These are phyloP conservation scores for Acrocephalus arundinaceus DNA, from an alignment of 2,113 vertebrate species.

Conservation along the genomic window DNA sequence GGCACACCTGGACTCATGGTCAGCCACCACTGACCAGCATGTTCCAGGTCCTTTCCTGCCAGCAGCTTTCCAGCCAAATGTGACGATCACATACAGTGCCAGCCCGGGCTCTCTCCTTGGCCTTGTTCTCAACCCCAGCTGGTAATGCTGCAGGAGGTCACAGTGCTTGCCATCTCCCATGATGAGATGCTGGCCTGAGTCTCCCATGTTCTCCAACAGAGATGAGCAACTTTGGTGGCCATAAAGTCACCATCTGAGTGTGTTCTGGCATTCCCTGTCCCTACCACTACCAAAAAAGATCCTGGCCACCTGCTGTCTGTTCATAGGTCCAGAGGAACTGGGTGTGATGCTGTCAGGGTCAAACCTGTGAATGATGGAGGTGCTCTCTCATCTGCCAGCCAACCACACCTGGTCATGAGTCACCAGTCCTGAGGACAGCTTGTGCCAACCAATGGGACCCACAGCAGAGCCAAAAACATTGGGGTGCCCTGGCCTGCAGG, in stretches of 20 bases:
- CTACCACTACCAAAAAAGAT: background rate
- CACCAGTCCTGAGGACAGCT: background rate
- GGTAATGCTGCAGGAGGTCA: accelerated
- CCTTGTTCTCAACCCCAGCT: background rate
- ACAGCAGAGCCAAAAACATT: background rate
- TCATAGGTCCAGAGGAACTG: background rate
- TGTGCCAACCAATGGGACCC: background rate
- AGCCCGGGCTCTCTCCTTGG: background rate
- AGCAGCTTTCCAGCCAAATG: background rate
- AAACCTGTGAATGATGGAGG: background rate
- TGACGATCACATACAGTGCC: background rate
- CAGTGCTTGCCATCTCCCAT: background rate
- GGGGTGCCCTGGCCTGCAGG: background rate
- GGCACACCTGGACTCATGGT: background rate
- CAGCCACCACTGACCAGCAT: background rate
- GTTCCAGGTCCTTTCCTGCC: background rate
- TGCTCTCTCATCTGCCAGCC: background rate
- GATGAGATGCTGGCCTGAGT: background rate
- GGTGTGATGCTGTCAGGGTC: background rate
- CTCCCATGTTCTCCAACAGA: background rate
- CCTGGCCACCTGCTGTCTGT: background rate
- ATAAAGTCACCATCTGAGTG: background rate
- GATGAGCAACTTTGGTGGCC: background rate
- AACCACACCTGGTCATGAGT: background rate
- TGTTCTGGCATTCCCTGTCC: background rate